Evolutionary conservation across 2,113 vertebrate species (phyloP), one percentile per base, ranked within the genome.

Genomic region (Corythornis madagascariensis): DNA sequence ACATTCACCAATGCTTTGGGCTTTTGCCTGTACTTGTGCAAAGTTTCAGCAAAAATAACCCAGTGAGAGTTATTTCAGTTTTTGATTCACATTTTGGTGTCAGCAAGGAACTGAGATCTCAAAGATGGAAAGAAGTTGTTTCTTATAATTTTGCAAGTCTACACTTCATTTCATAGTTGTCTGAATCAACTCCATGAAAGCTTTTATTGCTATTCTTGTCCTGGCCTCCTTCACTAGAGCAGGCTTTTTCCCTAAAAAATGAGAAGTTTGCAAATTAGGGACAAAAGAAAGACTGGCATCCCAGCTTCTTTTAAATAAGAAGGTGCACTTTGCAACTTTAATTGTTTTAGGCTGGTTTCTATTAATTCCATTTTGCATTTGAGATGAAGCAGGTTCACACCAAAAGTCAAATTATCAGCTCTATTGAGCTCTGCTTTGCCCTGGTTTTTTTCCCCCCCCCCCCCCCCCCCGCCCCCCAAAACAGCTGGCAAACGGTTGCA

Each of bases 1-100:
- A 31, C 42, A 55, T 71, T 72, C 76, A 89, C 75, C n/a, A 43
- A 3, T 47, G 65, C 31, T 86, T 71, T 93, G 90, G 71, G 73
- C 11, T 92, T 82, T 74, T 90, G 92, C 64, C 88, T 77, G 45
- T 38, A 61, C 56, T 7, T 78, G 67, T 63, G 38, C 47, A 89
- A 82, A 77, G n/a, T 80, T 83, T 69, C 57, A 59, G 40, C 57
- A 93, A 79, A 93, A 94, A 93, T 71, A 90, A 69, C 38, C 11
- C 21, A 47, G 17, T 10, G 47, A 71, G 18, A 53, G 48, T 84
- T 91, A 76, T 88, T 94, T 81, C 75, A 33, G 64, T 11, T 94
- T 86, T 72, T 64, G 42, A 66, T 38, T 83, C 81, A n/a, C 67
- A 48, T 76, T 80, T 80, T 89, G 56, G 55, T 83, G 81, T 87